phyloP scores from a whole-genome alignment of 2,113 vertebrate species.

The Corythornis vintsioides region DNA sequence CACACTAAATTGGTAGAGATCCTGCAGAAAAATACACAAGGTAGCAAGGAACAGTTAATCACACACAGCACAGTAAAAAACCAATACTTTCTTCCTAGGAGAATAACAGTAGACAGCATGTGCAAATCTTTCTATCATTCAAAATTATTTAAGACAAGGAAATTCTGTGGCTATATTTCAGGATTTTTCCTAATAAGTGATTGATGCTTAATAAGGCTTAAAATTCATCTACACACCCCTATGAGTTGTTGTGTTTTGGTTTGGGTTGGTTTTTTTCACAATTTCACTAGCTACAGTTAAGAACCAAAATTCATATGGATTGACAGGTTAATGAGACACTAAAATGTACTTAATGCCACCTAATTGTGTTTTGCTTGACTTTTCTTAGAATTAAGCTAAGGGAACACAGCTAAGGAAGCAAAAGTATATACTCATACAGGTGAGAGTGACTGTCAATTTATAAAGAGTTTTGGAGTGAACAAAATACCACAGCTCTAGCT shows the following conservation, averaged over 20 bases:
- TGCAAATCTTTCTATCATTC: background rate
- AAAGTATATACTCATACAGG: background rate
- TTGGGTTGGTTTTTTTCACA: background rate
- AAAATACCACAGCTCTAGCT: background rate
- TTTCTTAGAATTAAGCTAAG: background rate
- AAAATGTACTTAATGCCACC: background rate
- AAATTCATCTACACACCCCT: background rate
- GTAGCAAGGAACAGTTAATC: background rate
- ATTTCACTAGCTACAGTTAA: background rate
- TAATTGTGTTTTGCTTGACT: background rate
- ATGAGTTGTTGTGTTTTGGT: rapidly evolving
- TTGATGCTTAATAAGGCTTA: background rate
- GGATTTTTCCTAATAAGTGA: background rate
- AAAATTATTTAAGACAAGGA: background rate
- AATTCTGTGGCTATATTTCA: background rate
- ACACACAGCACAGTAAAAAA: background rate
- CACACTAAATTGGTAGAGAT: background rate
- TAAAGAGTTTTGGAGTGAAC: background rate
- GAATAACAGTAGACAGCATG: background rate
- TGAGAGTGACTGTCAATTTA: background rate
- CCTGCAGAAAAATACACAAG: background rate
- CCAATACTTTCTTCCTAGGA: background rate
- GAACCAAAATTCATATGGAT: background rate
- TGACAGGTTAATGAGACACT: background rate
- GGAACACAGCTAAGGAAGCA: background rate